Conservation (phyloP, 2,888 invertebrate species). For the Heliothis peltigera region DNA sequence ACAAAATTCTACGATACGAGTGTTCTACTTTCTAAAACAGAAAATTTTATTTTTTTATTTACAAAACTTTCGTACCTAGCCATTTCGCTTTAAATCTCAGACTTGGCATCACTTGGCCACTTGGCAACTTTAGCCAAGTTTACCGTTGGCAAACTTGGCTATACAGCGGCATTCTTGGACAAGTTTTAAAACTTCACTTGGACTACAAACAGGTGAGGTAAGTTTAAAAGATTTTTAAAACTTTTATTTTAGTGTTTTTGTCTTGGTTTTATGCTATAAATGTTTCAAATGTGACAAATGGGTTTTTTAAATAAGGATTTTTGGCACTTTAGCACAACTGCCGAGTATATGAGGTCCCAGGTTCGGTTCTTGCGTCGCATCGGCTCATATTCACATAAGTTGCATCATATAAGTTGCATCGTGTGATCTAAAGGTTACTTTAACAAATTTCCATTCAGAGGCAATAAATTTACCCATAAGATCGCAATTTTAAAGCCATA, state of each 20-base stretch:
- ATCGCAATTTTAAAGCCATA: not conserved
- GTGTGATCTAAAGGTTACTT: too few species aligned
- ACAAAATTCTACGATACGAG: conserved; percentile 6
- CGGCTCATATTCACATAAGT: too few species aligned
- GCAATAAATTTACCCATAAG: too few species aligned
- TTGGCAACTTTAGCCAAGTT: conserved; percentile 43
- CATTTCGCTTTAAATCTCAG: conserved; percentile 49
- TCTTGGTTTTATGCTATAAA: conserved; percentile 3
- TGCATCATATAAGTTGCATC: too few species aligned
- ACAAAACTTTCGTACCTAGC: conserved; percentile 43
- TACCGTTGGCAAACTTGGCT: conserved; percentile 47
- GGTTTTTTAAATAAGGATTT: too few species aligned
- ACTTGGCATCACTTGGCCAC: conserved; percentile 53
- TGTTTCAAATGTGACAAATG: conserved; percentile 10
- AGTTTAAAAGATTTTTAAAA: conserved; percentile 36
- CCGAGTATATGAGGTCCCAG: too few species aligned
- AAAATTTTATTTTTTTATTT: conserved; percentile 36
- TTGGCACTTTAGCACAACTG: too few species aligned
- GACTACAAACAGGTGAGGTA: conserved; percentile 42
- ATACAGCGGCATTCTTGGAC: conserved; percentile 41
- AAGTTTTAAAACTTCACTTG: conserved; percentile 51
- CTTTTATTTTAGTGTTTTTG: conserved; percentile 17
- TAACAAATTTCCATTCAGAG: too few species aligned
- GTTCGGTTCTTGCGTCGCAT: too few species aligned
- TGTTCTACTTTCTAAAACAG: conserved; percentile 28